Evolutionary conservation across 2,888 invertebrate species (phyloP), one percentile per base, ranked within the genome.

Genomic region (Dinocampus coccinellae): DNA sequence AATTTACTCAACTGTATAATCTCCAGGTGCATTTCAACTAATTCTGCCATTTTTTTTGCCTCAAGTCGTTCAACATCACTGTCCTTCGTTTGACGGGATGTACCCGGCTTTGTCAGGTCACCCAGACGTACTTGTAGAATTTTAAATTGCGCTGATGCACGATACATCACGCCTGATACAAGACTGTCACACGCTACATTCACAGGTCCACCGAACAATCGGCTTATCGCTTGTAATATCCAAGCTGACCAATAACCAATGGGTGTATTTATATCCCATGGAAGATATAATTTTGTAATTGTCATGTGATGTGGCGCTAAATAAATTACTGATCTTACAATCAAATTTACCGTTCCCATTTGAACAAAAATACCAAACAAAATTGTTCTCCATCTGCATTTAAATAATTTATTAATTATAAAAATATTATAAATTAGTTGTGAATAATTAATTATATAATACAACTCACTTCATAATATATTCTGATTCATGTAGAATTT

Each of bases 101-200:
- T n/a, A 55, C 26, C 22, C 7, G 57, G 66, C n/a, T 55, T 39
- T 10, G 22, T 16, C 34, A 66, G 42, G 24, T 57, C 66, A 20
- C 36, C 11, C 9, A 66, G 36, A 16, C 66, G 66, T 22, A 26
- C 6, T 26, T 55, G 55, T 11, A 66, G 57, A 57, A 66, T 66
- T 39, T 66, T 36, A 57, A 66, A 66, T 26, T 66, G 66, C 7
- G 66, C 66, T 16, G 66, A 55, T 10, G 66, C 66, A n/a, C 66
- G 66, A 42, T 66, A 66, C 55, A 66, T 39, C 7, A 66, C 39
- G 9, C 66, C 66, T 20, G 66, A 66, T 13, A 66, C 66, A 2
- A 66, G 66, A 39, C 66, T 66, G 36, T 66, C 66, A 39, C 66
- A 66, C 2, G 66, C 66, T n/a, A 66, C 66, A 16, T 66, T 66